Base-by-base conservation (phyloP, 2,113 vertebrate genomes). In the Coturnix japonica region DNA sequence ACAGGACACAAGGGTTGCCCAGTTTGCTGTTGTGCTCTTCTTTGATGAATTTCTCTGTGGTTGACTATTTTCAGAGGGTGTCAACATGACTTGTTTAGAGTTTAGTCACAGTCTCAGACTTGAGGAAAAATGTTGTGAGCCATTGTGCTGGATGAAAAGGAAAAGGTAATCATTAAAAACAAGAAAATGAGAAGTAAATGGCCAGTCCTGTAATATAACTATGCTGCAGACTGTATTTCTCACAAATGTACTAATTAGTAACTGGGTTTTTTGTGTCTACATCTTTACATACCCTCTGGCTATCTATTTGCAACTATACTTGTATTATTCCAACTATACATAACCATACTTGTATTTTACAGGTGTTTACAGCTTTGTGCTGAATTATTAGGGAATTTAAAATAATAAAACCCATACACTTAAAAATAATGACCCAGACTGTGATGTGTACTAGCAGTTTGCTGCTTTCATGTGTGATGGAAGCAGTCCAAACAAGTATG, bases 361-460 rank as follows among this genome's bases (percentile, higher is more conserved):
- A 37, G 18, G 41, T 44, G 6, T 59, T 77, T 23, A 26, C 26
- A 53, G 13, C 20, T 78, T 43, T 0, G 0, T 21, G 1, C 37
- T 70, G 70, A 28, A 44, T 84, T 66, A n/a, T 8, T 60, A 16
- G 67, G 25, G 37, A 43, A 60, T 5, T 51, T 46, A 49, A 51
- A 70, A 30, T 51, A n/a, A n/a, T n/a, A n/a, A n/a, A n/a, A n/a
- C n/a, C n/a, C 6, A 16, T 30, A 16, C 4, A 2, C 4, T 72
- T 71, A 41, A 15, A 78, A 19, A 60, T 11, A 72, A 3, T 46
- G 35, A 61, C 26, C 11, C 15, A 67, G 64, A 46, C 1, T 4
- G 46, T 63, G 23, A 15, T 79, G 3, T 87, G 53, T 44, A 20
- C 17, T 12, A 73, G n/a, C 15, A 82, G 44, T 37, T 26, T 70